Evolutionary conservation across 2,797 vertebrate genomes (phyloP), one percentile per base, ranked within the genome.

Genomic region (Pseudochaenichthys georgianus): DNA sequence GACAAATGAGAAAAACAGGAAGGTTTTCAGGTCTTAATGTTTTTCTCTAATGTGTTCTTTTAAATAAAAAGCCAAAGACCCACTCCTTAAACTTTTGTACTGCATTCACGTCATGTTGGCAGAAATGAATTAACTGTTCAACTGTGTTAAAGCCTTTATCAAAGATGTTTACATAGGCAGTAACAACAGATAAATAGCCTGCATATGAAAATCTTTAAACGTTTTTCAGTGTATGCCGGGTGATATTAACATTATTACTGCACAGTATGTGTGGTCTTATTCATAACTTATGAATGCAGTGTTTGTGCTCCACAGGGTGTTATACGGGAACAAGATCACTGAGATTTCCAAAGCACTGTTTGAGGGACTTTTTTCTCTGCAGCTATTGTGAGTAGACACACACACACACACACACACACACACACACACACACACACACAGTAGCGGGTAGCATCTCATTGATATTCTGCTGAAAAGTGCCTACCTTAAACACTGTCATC

Each of bases 271-370:
- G 68, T 75, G 58, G 19, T 75, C 31, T n/a, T 41, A 50, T 51
- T 72, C 71, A 71, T 65, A 50, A 64, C 57, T 74, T 75, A 73
- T 73, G 70, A 61, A 70, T 58, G 58, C 23, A 54, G 9, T 72
- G 60, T 92, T 86, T 91, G 64, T 77, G 61, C 88, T 87, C 45
- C 87, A 64, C 89, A 99, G 98, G 55, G 97, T 99, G 52, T 95
- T 99, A 9, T 99, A 99, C 82, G 98, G 98, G 78, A 99, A 99
- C 92, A 99, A 99, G 95, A 98, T 99, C 88, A 98, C 97, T 7
- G 98, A 99, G 90, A 97, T 99, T 87, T 96, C 98, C 43, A 99
- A 99, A 93, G 96, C 95, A 52, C 91, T 99, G 2, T 97, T 99
- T 80, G 98, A 99, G 91, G 98, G 98, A 86, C 94, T 99, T 1